Evolutionary conservation across 2,113 vertebrate genomes (phyloP), one percentile per base, ranked within the genome.

Genomic region (Gallinago undulata): DNA sequence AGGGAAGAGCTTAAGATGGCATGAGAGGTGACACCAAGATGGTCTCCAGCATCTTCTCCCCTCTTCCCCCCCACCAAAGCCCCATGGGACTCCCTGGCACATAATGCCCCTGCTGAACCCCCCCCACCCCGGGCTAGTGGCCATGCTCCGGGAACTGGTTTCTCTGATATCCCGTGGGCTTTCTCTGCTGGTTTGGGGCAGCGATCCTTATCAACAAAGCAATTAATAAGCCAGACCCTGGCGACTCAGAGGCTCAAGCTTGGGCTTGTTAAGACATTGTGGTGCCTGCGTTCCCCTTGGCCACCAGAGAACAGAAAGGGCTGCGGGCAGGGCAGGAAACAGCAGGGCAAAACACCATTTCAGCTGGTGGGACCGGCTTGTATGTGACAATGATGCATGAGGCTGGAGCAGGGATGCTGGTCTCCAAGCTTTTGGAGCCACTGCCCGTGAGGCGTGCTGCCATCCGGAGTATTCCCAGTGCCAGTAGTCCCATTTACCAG

Each of bases 391-490:
- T 51, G 59, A 50, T 37, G 67, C 43, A 31, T 0, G 2, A 78
- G 31, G 33, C 56, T 45, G 59, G 50, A 77, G 28, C 41, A 59
- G 21, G 62, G 18, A 22, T 74, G 25, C 50, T 81, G 45, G 7
- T 37, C 0, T 39, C 39, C 39, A 39, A 39, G 39, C 39, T 39
- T 39, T 39, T 39, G 39, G 39, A 39, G 39, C 39, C 7, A 4
- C 1, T 0, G 9, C 19, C 70, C 1, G 0, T 55, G 76, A 60
- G 48, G 0, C 9, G 0, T 43, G 22, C 35, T 30, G 10, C 45
- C 9, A 11, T 81, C 8, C 1, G 1, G 51, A 74, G 47, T 35
- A 60, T 72, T 69, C 72, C 43, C 45, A 55, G 7, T 9, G 30
- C 30, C 30, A 30, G 45, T 4, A 6, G 22, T 84, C 41, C 25